phyloP scores from a whole-genome alignment of 2,888 invertebrate genomes.

The Chrysodeixis includens region DNA sequence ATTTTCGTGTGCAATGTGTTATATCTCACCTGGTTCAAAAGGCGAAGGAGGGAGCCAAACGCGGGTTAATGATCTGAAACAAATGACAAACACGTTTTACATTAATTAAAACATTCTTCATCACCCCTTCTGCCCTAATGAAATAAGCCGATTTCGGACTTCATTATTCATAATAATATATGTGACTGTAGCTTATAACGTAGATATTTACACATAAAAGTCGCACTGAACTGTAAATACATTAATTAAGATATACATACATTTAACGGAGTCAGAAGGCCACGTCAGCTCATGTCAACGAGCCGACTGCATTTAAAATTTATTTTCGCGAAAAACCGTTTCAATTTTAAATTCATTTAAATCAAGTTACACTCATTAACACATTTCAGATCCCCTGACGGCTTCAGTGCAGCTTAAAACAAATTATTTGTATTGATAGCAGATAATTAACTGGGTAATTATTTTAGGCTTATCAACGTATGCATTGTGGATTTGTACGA shows the following conservation, averaged over 20 bases:
- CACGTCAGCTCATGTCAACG: conserved; percentile 42
- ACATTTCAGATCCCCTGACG: conserved; percentile 32
- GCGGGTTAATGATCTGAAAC: conserved; percentile 55
- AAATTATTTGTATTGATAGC: conserved; percentile 20
- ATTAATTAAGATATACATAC: conserved; percentile 42
- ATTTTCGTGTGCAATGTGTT: background rate
- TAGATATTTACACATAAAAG: conserved; percentile 9
- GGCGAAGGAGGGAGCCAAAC: conserved; percentile 19
- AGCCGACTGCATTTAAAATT: conserved; percentile 47
- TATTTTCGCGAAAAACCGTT: conserved; percentile 40
- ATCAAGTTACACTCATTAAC: conserved; percentile 54
- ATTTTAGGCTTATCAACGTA: background rate
- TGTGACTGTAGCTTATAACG: conserved; percentile 6
- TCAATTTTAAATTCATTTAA: conserved; percentile 49
- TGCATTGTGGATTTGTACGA: background rate
- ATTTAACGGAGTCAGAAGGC: conserved; percentile 23
- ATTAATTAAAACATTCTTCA: conserved; percentile 15
- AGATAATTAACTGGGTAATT: conserved; percentile 29
- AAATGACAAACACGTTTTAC: conserved; percentile 29
- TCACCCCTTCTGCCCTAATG: conserved; percentile 5
- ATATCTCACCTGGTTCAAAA: conserved; percentile 46
- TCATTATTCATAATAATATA: conserved; percentile 21
- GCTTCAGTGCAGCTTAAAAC: conserved; percentile 17
- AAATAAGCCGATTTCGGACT: conserved; percentile 10
- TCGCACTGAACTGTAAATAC: conserved; percentile 25